phyloP scores from a whole-genome alignment of 2,888 invertebrate species.

The Hyposoter didymator region DNA sequence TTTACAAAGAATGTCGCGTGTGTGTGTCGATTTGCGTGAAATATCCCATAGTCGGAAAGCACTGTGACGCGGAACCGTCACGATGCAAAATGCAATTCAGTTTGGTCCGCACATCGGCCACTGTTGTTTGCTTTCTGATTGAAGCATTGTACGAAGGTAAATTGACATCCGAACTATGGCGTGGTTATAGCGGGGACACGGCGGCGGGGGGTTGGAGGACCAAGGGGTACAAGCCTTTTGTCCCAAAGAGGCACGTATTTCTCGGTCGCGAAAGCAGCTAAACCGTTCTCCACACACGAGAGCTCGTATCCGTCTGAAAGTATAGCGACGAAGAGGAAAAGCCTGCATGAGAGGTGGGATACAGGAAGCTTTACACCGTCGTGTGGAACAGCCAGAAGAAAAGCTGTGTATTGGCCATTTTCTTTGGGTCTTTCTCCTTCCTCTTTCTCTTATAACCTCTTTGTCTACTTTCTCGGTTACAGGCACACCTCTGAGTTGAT shows the following conservation, averaged over 20 bases:
- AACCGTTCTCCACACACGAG: constrained; percentile 32
- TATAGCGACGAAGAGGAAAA: constrained; percentile 9
- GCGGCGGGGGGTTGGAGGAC: constrained; percentile 19
- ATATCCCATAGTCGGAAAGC: background rate
- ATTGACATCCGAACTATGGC: constrained; percentile 80
- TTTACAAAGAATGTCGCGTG: background rate
- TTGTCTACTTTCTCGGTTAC: constrained; percentile 29
- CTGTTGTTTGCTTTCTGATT: constrained; percentile 82
- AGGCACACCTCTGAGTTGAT: constrained; percentile 43
- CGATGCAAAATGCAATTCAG: constrained; percentile 79
- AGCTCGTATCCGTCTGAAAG: constrained; percentile 5
- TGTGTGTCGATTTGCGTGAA: constrained; percentile 3
- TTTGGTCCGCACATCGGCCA: constrained; percentile 71
- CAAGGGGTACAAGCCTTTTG: constrained; percentile 74
- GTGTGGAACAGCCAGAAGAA: constrained; percentile 49
- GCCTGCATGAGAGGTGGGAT: constrained; percentile 6
- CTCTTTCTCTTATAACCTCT: background rate
- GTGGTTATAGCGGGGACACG: constrained; percentile 37
- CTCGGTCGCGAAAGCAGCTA: constrained; percentile 55
- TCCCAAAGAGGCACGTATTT: constrained; percentile 67
- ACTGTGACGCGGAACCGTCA: constrained; percentile 13
- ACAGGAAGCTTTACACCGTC: constrained; percentile 28
- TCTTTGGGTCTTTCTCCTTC: background rate
- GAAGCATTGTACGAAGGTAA: constrained; percentile 81
- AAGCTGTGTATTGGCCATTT: constrained; percentile 54